Conservation (phyloP, 2,888 invertebrate genomes). For the Orthosia cruda region DNA sequence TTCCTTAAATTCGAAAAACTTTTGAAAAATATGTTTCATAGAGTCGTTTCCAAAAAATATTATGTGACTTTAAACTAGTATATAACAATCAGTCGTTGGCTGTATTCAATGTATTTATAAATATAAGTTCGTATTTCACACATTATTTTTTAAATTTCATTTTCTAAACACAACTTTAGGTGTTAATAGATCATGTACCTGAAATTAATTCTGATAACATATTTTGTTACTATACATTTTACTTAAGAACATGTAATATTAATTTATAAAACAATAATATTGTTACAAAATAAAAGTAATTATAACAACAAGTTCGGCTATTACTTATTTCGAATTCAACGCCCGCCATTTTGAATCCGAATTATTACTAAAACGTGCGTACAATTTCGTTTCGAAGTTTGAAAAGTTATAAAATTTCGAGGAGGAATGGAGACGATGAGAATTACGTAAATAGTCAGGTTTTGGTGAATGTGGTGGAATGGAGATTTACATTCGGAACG, state of each 20-base stretch:
- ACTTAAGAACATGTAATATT: constrained; percentile 42
- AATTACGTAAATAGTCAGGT: constrained; percentile 86
- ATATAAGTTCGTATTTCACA: constrained; percentile 29
- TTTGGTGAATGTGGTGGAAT: constrained; percentile 75
- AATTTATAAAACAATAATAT: constrained; percentile 46
- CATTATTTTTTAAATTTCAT: constrained; percentile 20
- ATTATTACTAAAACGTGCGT: constrained; percentile 83
- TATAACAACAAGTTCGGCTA: constrained; percentile 54
- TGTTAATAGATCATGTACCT: constrained; percentile 60
- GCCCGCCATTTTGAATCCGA: constrained; percentile 68
- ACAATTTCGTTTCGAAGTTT: constrained; percentile 81
- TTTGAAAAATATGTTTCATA: not conserved
- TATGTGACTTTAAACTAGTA: not conserved
- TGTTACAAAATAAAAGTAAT: constrained; percentile 69
- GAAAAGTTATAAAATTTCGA: constrained; percentile 84
- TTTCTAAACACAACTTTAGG: constrained; percentile 29
- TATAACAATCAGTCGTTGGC: constrained; percentile 24
- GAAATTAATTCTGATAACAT: constrained; percentile 45
- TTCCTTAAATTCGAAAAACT: no score
- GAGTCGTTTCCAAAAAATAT: not conserved
- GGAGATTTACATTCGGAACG: constrained; percentile 85
- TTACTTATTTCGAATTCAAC: constrained; percentile 72
- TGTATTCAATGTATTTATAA: constrained; percentile 60
- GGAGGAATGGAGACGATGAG: constrained; percentile 77
- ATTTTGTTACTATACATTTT: constrained; percentile 57